These are phyloP conservation scores for Galagoides demidoff DNA, from an alignment of 2,797 vertebrate species.

Conservation along the genomic window DNA sequence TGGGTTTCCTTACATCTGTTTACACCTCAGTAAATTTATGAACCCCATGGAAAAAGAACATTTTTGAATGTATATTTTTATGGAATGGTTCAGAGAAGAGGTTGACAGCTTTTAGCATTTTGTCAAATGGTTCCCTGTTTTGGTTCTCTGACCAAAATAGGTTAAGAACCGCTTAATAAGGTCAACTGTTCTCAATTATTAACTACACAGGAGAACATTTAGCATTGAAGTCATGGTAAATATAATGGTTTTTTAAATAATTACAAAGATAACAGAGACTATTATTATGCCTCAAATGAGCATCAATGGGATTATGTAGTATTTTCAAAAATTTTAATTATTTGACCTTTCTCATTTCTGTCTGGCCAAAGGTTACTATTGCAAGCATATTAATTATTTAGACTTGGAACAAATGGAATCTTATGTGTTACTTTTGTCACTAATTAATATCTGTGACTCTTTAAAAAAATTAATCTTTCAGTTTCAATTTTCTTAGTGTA, in stretches of 20 bases:
- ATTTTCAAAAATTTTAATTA: slow-evolving; percentile 23
- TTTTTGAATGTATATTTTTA: neutral
- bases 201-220: neutral
- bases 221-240: neutral
- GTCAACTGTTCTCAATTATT: neutral
- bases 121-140: neutral
- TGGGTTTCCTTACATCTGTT: neutral
- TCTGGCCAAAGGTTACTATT: neutral
- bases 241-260: neutral
- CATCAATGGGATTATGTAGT: neutral
- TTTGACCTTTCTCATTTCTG: slow-evolving; percentile 1
- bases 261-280: neutral
- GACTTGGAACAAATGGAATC: neutral
- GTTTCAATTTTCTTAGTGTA: neutral
- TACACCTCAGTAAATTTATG: neutral
- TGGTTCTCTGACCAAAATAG: neutral
- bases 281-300: neutral
- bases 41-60: neutral
- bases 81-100: neutral
- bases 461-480: neutral
- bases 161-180: neutral
- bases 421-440: neutral
- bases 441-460: neutral
- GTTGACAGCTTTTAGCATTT: neutral
- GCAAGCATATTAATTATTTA: neutral